A percentile compares a stretch with the other conserved stretches of the same genome.
These are phyloP conservation scores for Egretta garzetta DNA, from an alignment of 2,113 vertebrate genomes.

Conservation along the genomic window DNA sequence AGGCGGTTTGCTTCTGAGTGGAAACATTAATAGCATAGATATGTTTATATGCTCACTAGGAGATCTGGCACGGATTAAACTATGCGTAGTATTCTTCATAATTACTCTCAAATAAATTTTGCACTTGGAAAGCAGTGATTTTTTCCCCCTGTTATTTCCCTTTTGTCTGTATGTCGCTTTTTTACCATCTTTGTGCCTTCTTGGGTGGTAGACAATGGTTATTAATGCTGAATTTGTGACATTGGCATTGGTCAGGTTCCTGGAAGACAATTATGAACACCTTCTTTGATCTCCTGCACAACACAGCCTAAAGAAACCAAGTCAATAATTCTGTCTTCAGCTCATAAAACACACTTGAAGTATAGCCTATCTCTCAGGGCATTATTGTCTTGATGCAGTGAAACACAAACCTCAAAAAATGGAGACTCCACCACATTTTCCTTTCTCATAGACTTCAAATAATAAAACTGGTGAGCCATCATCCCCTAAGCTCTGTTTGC, in stretches of 20 bases:
- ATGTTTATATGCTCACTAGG: not conserved
- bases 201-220: not conserved
- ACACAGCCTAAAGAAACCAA: not conserved
- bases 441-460: conserved; percentile 43
- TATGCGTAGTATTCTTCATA: not conserved
- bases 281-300: conserved; percentile 33
- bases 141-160: not conserved
- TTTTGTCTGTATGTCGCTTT: not conserved
- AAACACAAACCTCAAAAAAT: conserved; percentile 5
- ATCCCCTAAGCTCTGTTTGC: not conserved
- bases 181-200: not conserved
- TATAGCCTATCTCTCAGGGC: conserved; percentile 33
- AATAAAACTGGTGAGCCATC: not conserved
- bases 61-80: not conserved
- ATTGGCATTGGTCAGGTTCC: not conserved
- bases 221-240: not conserved
- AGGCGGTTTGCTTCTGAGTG: not conserved
- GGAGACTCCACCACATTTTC: conserved; percentile 2
- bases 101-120: not conserved
- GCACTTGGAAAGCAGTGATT: not conserved
- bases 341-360: conserved; percentile 45
- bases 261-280: not conserved
- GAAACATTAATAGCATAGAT: not conserved
- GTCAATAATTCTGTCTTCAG: conserved; percentile 46
- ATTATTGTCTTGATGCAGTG: conserved; percentile 20